Evolutionary conservation across 2,797 vertebrate genomes (phyloP), one percentile per base, ranked within the genome.

Genomic region (Lates japonicus): DNA sequence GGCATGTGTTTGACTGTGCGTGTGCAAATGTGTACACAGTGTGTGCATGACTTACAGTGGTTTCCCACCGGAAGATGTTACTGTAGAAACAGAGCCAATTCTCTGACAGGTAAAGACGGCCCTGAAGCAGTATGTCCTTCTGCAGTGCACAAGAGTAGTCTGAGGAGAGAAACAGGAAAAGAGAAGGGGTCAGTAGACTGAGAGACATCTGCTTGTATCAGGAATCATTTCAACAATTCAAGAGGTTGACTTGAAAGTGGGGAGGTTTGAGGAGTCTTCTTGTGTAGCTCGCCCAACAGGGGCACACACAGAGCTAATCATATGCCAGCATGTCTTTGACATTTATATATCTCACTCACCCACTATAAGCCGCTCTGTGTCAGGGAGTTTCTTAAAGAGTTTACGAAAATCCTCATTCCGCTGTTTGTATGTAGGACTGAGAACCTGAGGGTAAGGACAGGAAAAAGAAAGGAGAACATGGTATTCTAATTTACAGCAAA

Each of bases 61-160:
- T 98, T 91, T 98, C 97, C 97, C 97, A 98, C 89, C 97, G 96
- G 94, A 98, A 98, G 90, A 98, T 98, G 92, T 98, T 98, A 88
- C 97, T 98, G 92, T 98, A 97, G 93, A 98, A 98, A 90, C 97
- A 98, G 75, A 98, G 95, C 96, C 97, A 98, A 88, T 97, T 98
- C 90, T 98, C 97, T 0, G 97, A 98, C 76, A 98, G 93, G 87
- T 98, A 98, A 51, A 98, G 96, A 29, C 97, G 95, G 7, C 97
- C 97, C 90, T 98, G 97, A 13, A 98, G 96, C 72, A 98, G 93
- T 80, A 98, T 98, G 90, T 98, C 97, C 41, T 96, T 97, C 94
- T 98, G 97, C 80, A 98, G 93, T 19, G 97, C 97, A 16, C 97
- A 98, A 17, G 97, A 98, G 93, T 98, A 98, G 88, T 98, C 97